phyloP scores from a whole-genome alignment of 1,140 invertebrate species.

The Aphis craccivora region DNA sequence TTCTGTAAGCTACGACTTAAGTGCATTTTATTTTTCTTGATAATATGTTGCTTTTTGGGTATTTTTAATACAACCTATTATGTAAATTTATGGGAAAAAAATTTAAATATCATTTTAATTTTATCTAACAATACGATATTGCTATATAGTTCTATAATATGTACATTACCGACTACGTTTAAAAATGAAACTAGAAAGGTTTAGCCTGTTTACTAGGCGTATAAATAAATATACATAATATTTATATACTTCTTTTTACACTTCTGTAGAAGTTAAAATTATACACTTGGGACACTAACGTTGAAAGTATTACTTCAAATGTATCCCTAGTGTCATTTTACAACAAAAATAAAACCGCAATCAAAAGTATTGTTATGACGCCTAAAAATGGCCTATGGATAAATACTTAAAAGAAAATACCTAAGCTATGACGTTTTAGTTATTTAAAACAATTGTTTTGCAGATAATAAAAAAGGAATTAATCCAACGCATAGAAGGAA shows the following conservation, averaged over 20 bases:
- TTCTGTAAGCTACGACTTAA: neutral
- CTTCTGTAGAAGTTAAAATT: constrained; percentile 31
- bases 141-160: neutral
- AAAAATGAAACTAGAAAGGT: constrained; percentile 35
- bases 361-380: constrained; percentile 25
- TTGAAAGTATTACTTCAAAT: constrained; percentile 32
- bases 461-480: neutral
- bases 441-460: neutral
- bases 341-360: constrained; percentile 39
- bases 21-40: neutral
- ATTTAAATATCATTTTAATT: constrained; percentile 23
- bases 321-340: constrained; percentile 40
- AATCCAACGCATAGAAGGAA: neutral
- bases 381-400: constrained; percentile 13
- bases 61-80: neutral
- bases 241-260: constrained; percentile 11
- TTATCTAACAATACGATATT: neutral
- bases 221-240: constrained; percentile 10
- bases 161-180: neutral
- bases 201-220: neutral
- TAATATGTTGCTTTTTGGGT: constrained; percentile 15
- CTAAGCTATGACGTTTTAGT: neutral
- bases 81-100: neutral
- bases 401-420: neutral
- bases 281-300: neutral